Base-by-base conservation (phyloP, 1,140 invertebrate species). In the Drosophila truncata region DNA sequence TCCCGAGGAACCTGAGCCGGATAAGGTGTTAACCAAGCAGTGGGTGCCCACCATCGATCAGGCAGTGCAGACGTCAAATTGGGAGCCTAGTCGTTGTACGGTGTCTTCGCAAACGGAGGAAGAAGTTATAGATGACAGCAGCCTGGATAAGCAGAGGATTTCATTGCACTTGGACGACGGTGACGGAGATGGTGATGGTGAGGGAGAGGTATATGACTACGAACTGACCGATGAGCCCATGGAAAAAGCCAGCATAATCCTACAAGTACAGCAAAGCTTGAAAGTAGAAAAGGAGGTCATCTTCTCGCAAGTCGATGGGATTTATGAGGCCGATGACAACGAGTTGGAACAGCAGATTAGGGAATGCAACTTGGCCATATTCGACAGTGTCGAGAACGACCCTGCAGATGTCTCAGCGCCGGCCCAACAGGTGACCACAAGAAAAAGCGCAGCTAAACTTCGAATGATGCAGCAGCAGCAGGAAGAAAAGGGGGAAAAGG, bases 201-300 rank as follows among this genome's bases (percentile, higher is more conserved):
- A 66, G 20, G 67, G 61, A 6, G 72, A 73, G 25, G 82, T 80
- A 2, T 83, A 63, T 16, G 80, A 91, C 16, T 91, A 86, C 42
- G 90, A 91, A 37, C 63, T 90, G 18, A 41, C 65, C 1, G 78
- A 75, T 9, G 81, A 85, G 33, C 60, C 50, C 20, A 61, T 58
- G 0, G 76, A 88, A 1, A 69, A 65, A 37, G 31, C 57, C 1
- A 69, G 20, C 49, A 80, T 85, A 29, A 80, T 85, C 16, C 39
- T 85, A 0, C 78, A 78, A 29, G 58, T 80, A 3, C 67, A 87
- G 41, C 78, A 78, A 16, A 46, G 62, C n/a, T 54, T 78, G 4
- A 81, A 90, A 41, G 73, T 60, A 4, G 84, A 78, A 27, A 75
- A 82, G 20, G 70, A 86, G 44, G 66, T 70, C 59, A 29, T 76